Conservation (phyloP, 1,140 invertebrate species). For the Meloidogyne exigua region DNA sequence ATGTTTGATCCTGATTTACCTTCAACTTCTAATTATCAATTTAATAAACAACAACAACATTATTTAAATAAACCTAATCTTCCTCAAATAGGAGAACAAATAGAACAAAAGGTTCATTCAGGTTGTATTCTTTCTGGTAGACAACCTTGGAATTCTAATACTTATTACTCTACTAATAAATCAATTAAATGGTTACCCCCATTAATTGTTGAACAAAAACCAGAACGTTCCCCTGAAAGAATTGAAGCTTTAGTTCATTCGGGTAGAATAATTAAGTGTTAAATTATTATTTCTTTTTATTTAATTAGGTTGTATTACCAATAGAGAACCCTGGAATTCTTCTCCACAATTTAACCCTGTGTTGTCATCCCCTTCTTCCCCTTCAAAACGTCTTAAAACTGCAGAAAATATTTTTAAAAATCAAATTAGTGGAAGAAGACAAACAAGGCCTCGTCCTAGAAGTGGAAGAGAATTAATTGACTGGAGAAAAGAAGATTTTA, state of each 20-base stretch:
- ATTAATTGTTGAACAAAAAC: background rate
- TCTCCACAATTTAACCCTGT: background rate
- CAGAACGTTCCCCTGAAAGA: background rate
- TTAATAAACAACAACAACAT: background rate
- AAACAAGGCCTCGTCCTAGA: background rate
- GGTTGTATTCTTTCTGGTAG: slow-evolving; percentile 13
- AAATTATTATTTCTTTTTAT: background rate
- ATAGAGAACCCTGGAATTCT: slow-evolving; percentile 21
- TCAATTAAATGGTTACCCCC: background rate
- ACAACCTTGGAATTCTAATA: slow-evolving; percentile 20
- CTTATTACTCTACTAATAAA: background rate
- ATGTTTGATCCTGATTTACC: slow-evolving; percentile 21
- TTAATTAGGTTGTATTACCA: slow-evolving; percentile 16
- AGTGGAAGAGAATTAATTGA: background rate
- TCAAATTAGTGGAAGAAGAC: background rate
- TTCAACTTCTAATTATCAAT: slow-evolving; percentile 14
- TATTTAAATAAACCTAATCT: background rate
- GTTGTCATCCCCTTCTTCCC: background rate
- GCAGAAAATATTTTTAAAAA: background rate
- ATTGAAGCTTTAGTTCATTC: slow-evolving; percentile 12
- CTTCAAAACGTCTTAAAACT: background rate
- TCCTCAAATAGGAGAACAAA: background rate
- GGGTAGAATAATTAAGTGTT: background rate
- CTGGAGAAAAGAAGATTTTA: background rate
- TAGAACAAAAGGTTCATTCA: slow-evolving; percentile 22